Conservation (phyloP, 2,113 vertebrate species). For the Ariopsis seemanni region DNA sequence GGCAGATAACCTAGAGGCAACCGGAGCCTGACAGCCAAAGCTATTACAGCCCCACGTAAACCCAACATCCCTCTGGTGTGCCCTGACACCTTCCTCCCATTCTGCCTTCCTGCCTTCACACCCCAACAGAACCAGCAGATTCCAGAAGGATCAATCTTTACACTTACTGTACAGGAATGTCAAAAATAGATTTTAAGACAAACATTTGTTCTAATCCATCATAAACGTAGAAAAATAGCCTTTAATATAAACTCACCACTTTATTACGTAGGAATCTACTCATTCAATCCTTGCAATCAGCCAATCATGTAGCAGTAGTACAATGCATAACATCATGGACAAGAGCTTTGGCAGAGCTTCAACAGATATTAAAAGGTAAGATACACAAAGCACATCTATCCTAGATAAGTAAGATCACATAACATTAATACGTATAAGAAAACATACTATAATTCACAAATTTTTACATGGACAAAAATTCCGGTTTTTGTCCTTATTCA, state of each 20-base stretch:
- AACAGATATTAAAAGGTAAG: neutral
- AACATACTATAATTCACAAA: neutral
- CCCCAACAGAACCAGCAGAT: conserved; percentile 14
- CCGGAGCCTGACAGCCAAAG: conserved; percentile 70
- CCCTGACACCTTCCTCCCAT: conserved; percentile 16
- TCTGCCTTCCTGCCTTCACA: neutral
- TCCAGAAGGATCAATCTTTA: conserved; percentile 8
- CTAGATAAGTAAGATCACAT: neutral
- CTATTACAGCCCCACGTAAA: conserved; percentile 77
- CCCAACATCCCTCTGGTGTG: conserved; percentile 78
- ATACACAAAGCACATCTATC: neutral
- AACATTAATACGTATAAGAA: neutral
- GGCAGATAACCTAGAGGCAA: conserved; percentile 77
- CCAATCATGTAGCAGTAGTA: neutral
- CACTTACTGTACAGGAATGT: neutral
- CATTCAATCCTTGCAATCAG: neutral
- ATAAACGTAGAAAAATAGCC: neutral
- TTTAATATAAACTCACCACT: neutral
- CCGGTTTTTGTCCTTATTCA: too few species aligned
- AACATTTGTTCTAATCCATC: too few species aligned
- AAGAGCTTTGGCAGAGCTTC: neutral
- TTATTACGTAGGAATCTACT: neutral
- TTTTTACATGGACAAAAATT: too few species aligned
- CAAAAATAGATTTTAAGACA: neutral
- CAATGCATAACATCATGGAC: neutral